These are phyloP conservation scores for Pristionchus mayeri DNA, from an alignment of 2,888 invertebrate species.

Conservation along the genomic window DNA sequence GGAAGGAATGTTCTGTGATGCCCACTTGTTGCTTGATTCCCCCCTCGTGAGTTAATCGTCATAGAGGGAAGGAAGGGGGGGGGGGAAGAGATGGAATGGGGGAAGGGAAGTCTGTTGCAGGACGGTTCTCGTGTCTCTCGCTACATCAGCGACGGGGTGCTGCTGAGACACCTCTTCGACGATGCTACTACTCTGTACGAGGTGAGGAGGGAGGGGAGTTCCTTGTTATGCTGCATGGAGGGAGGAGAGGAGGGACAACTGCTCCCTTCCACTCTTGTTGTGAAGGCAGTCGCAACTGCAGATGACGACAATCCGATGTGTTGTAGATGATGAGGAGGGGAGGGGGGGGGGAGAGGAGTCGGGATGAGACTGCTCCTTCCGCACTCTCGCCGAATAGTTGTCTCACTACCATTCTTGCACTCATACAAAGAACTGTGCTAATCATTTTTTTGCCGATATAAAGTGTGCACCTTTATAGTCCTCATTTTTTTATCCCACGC, in stretches of 20 bases:
- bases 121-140: constrained; percentile 71
- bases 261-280: too few relatives aligned
- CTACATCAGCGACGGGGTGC: constrained; percentile 64
- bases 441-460: too few relatives aligned
- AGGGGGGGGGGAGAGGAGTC: too few relatives aligned
- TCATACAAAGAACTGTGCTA: too few relatives aligned
- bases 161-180: constrained; percentile 83
- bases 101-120: constrained; percentile 49
- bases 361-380: too few relatives aligned
- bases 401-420: too few relatives aligned
- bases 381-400: too few relatives aligned
- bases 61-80: not conserved
- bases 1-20: not conserved
- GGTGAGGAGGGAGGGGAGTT: constrained; percentile 72
- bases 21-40: constrained; percentile 10
- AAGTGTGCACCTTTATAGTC: too few relatives aligned
- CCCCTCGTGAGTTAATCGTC: constrained; percentile 33
- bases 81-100: not conserved
- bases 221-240: too few relatives aligned
- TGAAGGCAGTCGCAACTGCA: too few relatives aligned
- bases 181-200: constrained; percentile 92
- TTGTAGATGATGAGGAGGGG: constrained; percentile 48
- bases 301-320: too few relatives aligned
- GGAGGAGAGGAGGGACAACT: not conserved
- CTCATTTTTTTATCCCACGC: too few relatives aligned